Evolutionary conservation across 2,113 vertebrate genomes (phyloP).

Genomic region (Fukomys damarensis): DNA sequence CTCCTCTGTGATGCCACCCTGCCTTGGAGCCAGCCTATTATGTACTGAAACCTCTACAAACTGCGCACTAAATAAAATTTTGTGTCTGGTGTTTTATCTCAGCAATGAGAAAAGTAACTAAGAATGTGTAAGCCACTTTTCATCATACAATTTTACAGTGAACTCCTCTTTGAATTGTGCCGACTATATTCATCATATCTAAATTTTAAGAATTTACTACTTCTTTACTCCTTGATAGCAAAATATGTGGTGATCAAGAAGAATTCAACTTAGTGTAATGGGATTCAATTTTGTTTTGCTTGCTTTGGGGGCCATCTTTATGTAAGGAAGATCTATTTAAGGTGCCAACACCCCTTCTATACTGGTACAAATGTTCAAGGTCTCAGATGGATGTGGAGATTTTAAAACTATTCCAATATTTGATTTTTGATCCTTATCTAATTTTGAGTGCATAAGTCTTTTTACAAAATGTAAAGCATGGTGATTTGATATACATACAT

Average conservation of each 20-base stretch:
- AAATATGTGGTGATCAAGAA: not conserved
- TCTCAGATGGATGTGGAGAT: not conserved
- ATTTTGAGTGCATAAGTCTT: not conserved
- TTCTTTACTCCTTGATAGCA: not conserved
- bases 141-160: not conserved
- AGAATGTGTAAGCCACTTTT: not conserved
- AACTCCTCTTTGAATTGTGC: not conserved
- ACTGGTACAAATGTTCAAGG: not conserved
- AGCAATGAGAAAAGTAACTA: not conserved
- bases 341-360: fast-evolving
- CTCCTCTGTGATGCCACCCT: not conserved
- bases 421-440: not conserved
- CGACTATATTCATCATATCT: not conserved
- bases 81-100: not conserved
- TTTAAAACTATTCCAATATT: not conserved
- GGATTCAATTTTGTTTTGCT: not conserved
- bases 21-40: too few relatives aligned
- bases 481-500: not conserved
- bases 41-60: not conserved
- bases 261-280: not conserved
- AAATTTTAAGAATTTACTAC: not conserved
- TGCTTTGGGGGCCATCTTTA: not conserved
- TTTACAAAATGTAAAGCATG: not conserved
- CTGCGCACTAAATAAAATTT: not conserved
- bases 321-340: not conserved